These are phyloP conservation scores for Tipula unca DNA, from an alignment of 2,888 invertebrate species.

Conservation along the genomic window DNA sequence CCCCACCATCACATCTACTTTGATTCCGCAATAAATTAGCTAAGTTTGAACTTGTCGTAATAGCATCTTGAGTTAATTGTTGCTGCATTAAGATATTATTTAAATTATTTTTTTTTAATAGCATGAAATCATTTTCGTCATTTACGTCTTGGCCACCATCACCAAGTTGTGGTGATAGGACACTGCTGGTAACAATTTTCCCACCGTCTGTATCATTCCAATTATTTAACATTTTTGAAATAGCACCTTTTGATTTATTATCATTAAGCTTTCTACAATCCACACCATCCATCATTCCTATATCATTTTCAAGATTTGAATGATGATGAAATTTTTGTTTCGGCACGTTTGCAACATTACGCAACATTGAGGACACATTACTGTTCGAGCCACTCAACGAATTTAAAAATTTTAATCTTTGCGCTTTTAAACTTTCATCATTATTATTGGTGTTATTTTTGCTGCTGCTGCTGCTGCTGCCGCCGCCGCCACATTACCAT, in stretches of 20 bases:
- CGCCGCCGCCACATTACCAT: constrained; percentile 19
- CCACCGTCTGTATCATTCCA: not conserved
- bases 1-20: not conserved
- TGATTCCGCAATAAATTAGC: not conserved
- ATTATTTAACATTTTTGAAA: constrained; percentile 8
- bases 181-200: not conserved
- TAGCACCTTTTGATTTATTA: constrained; percentile 19
- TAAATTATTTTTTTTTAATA: constrained; percentile 1
- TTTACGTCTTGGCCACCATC: not conserved
- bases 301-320: not conserved
- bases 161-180: not conserved
- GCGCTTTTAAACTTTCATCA: constrained; percentile 18
- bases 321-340: constrained; percentile 3
- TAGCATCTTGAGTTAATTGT: not conserved
- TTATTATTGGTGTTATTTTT: constrained; percentile 21
- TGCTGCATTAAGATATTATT: constrained; percentile 8
- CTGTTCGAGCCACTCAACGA: not conserved
- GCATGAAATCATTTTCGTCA: not conserved
- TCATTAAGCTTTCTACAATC: not conserved
- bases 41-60: constrained; percentile 29
- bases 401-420: constrained; percentile 16
- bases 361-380: not conserved
- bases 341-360: not conserved
- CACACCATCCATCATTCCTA: not conserved
- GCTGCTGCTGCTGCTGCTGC: constrained; percentile 22